These are phyloP conservation scores for Eupeodes latifasciatus DNA, from an alignment of 2,888 invertebrate species.

Conservation along the genomic window DNA sequence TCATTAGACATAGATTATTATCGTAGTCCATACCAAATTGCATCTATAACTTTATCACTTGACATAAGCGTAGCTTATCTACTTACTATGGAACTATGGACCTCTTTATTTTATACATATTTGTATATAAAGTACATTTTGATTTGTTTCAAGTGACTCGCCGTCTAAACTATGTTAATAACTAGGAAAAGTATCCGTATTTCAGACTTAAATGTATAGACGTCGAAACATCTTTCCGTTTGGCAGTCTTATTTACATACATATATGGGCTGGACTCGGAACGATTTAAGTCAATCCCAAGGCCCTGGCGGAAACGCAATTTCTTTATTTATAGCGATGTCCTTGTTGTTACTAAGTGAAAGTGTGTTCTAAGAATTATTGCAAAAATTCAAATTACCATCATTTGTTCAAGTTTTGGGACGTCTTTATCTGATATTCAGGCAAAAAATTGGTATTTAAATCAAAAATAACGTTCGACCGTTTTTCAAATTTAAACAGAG, in stretches of 20 bases:
- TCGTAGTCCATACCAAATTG: neutral
- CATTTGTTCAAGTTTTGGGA: too few relatives aligned
- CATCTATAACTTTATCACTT: conserved; percentile 1
- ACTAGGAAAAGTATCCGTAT: conserved; percentile 17
- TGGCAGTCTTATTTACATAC: neutral
- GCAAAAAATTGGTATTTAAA: too few relatives aligned
- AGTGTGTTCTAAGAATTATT: too few relatives aligned
- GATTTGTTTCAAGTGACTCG: conserved; percentile 72
- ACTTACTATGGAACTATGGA: conserved; percentile 40
- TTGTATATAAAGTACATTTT: conserved; percentile 61
- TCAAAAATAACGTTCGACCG: too few relatives aligned
- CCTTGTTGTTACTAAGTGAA: too few relatives aligned
- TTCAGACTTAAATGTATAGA: conserved; percentile 17
- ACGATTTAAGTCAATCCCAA: neutral
- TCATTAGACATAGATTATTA: conserved; percentile 36
- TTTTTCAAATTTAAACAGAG: too few relatives aligned
- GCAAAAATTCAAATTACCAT: too few relatives aligned
- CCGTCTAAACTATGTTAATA: conserved; percentile 47
- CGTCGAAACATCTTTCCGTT: conserved; percentile 25
- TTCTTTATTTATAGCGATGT: neutral
- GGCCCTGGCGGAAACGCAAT: neutral
- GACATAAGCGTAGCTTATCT: conserved; percentile 20
- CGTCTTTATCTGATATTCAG: too few relatives aligned
- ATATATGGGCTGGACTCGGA: neutral
- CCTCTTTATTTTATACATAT: conserved; percentile 27